Evolutionary conservation across 2,888 invertebrate species (phyloP).

Genomic region (Helleia helle): DNA sequence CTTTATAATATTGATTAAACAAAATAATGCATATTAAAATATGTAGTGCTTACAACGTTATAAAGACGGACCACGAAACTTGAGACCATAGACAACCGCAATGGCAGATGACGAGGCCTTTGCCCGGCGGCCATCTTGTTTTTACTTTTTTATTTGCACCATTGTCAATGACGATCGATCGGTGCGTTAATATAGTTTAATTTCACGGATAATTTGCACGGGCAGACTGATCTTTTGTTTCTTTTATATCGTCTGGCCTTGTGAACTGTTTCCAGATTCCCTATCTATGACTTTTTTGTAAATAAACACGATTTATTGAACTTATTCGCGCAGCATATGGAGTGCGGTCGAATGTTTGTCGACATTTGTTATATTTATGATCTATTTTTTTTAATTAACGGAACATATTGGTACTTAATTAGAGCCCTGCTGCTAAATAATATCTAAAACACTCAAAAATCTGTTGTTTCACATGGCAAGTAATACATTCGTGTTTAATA

Average conservation of each 20-base stretch:
- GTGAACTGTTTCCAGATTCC: neutral
- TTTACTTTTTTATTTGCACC: neutral
- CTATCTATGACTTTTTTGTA: neutral
- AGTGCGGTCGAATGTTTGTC: too few species aligned
- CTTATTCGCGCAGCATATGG: too few species aligned
- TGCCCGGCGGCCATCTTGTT: neutral
- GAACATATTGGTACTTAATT: too few species aligned
- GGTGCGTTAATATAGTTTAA: neutral
- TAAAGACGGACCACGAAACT: neutral
- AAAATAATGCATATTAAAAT: too few species aligned
- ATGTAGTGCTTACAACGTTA: neutral
- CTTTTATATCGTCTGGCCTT: neutral
- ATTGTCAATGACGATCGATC: neutral
- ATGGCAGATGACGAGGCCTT: conserved; percentile 5
- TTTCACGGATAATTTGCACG: neutral
- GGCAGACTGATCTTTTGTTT: neutral
- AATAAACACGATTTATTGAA: neutral
- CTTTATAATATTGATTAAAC: too few species aligned
- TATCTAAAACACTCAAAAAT: too few species aligned
- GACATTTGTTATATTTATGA: too few species aligned
- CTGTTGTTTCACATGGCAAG: too few species aligned
- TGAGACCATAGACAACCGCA: conserved; percentile 7
- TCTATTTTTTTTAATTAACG: too few species aligned
- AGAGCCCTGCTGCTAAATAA: too few species aligned
- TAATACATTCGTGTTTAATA: too few species aligned